phyloP scores from a whole-genome alignment of 1,140 invertebrate species.

The Monochamus saltuarius region DNA sequence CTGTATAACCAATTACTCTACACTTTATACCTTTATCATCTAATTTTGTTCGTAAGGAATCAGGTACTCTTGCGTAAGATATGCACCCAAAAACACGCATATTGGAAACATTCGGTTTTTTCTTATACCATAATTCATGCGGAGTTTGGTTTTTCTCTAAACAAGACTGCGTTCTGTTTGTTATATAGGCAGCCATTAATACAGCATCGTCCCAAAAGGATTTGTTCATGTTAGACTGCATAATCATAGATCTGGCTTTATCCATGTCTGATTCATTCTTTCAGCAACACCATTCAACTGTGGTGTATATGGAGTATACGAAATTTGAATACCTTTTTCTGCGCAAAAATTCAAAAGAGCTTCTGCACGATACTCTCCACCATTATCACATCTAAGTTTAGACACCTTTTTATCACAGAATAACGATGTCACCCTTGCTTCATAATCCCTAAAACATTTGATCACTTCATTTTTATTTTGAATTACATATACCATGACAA shows the following conservation, averaged over 20 bases:
- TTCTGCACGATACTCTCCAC: too few species aligned
- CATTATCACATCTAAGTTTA: too few species aligned
- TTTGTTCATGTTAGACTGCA: conserved; percentile 22
- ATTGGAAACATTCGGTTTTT: conserved; percentile 35
- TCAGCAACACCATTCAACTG: conserved; percentile 57
- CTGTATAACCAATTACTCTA: conserved; percentile 31
- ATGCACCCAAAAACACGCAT: conserved; percentile 43
- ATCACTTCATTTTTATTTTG: too few species aligned
- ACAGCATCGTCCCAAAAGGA: conserved; percentile 33
- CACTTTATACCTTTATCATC: conserved; percentile 28
- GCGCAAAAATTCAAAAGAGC: too few species aligned
- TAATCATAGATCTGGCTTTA: conserved; percentile 50
- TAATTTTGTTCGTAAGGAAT: conserved; percentile 28
- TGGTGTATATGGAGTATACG: conserved; percentile 48
- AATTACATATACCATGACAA: too few species aligned
- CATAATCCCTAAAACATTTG: too few species aligned
- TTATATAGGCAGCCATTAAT: conserved; percentile 3
- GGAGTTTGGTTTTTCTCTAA: conserved; percentile 33
- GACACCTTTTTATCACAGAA: too few species aligned
- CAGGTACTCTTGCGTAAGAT: conserved; percentile 35
- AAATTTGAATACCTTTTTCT: too few species aligned
- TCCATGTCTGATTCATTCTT: conserved; percentile 52
- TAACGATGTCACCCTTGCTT: too few species aligned
- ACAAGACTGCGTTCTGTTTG: conserved; percentile 19
- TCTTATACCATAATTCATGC: conserved; percentile 42